phyloP scores from a whole-genome alignment of 2,888 invertebrate species.

The Lycaena phlaeas region DNA sequence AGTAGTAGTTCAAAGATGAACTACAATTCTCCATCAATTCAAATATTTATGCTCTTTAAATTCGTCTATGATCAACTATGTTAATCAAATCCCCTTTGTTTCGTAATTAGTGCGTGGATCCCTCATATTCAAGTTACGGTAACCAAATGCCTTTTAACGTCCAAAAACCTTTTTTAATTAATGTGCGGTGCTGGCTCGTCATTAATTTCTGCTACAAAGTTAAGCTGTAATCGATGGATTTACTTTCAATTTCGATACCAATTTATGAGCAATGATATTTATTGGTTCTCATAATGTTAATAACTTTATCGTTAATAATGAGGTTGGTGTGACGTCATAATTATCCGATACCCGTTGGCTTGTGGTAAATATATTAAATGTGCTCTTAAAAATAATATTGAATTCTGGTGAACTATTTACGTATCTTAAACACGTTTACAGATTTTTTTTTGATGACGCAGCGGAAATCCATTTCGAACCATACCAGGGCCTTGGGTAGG shows the following conservation, averaged over 20 bases:
- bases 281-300: conserved; percentile 4
- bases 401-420: too few species aligned
- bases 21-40: too few species aligned
- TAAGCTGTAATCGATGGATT: conserved; percentile 20
- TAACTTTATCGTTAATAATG: background rate
- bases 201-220: conserved; percentile 4
- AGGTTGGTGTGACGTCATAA: background rate
- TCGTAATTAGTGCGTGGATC: background rate
- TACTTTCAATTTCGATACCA: conserved; percentile 8
- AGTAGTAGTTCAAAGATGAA: too few species aligned
- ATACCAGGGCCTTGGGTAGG: too few species aligned
- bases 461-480: too few species aligned
- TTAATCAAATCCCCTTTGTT: background rate
- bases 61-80: too few species aligned
- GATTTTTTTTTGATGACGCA: too few species aligned
- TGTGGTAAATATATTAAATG: too few species aligned
- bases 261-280: background rate
- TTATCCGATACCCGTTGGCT: too few species aligned
- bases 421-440: too few species aligned
- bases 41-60: too few species aligned
- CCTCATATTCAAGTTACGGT: background rate
- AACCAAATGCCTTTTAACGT: background rate
- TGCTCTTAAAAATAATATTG: too few species aligned
- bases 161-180: conserved; percentile 2
- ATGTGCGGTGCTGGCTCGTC: conserved; percentile 2